phyloP scores from a whole-genome alignment of 1,140 invertebrate species.

The Atta texana region DNA sequence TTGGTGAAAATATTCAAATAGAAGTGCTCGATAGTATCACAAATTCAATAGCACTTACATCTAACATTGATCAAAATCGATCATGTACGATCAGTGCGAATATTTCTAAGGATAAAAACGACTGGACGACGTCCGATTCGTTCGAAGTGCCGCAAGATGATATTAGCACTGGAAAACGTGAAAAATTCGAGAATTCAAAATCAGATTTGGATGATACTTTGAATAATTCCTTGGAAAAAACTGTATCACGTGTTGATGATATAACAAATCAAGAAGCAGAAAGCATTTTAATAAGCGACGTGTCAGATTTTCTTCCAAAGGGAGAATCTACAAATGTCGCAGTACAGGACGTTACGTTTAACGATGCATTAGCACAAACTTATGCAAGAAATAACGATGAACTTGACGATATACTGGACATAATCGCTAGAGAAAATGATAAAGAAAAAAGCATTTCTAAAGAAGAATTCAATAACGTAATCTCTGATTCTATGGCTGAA shows the following conservation, averaged over 20 bases:
- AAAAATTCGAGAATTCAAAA: slow-evolving; percentile 34
- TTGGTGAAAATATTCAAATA: too few species aligned
- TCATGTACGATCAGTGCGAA: not conserved
- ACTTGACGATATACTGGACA: slow-evolving; percentile 77
- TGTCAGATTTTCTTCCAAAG: slow-evolving; percentile 76
- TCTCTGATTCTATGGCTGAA: slow-evolving; percentile 63
- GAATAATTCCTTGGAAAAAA: slow-evolving; percentile 12
- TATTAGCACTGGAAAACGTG: slow-evolving; percentile 40
- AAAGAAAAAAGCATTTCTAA: slow-evolving; percentile 40
- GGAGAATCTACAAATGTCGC: slow-evolving; percentile 78
- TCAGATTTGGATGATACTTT: slow-evolving; percentile 21
- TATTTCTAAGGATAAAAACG: slow-evolving; percentile 64
- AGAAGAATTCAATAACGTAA: slow-evolving; percentile 53
- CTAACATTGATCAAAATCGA: slow-evolving; percentile 33
- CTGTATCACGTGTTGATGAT: slow-evolving; percentile 22
- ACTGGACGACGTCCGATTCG: slow-evolving; percentile 78
- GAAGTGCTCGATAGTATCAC: not conserved
- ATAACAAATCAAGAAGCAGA: slow-evolving; percentile 18
- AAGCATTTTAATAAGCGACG: slow-evolving; percentile 61
- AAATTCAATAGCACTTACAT: not conserved
- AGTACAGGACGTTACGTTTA: slow-evolving; percentile 51
- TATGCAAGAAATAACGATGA: slow-evolving; percentile 67
- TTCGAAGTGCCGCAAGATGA: slow-evolving; percentile 66
- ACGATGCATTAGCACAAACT: slow-evolving; percentile 53
- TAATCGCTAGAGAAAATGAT: slow-evolving; percentile 74